These are phyloP conservation scores for Meiosimyza platycephala DNA, from an alignment of 2,888 invertebrate species.

Conservation along the genomic window DNA sequence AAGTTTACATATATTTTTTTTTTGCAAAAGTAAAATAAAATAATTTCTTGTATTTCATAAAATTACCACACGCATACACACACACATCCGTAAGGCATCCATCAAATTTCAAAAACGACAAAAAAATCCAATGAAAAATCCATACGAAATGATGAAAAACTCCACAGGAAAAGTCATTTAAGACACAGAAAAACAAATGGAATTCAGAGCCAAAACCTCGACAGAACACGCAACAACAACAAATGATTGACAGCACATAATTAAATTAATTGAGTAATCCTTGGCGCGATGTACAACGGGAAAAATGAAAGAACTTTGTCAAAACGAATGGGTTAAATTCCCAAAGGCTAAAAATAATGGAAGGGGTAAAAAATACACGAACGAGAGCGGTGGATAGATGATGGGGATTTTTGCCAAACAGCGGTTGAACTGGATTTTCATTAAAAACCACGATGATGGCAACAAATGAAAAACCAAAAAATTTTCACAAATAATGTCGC, in stretches of 20 bases:
- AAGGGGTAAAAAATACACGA: background rate
- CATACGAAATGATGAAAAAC: conserved; percentile 51
- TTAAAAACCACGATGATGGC: conserved; percentile 44
- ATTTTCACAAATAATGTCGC: conserved; percentile 37
- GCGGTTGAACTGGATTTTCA: conserved; percentile 41
- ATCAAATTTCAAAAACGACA: conserved; percentile 37
- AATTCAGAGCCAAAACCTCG: conserved; percentile 25
- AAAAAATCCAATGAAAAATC: conserved; percentile 56
- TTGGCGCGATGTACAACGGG: conserved; percentile 49
- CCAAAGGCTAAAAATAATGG: conserved; percentile 38
- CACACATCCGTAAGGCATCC: background rate
- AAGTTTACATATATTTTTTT: conserved; percentile 29
- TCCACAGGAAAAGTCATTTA: conserved; percentile 51
- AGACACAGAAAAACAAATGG: conserved; percentile 27
- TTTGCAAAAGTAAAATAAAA: conserved; percentile 19
- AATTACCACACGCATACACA: conserved; percentile 39
- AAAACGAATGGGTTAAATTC: conserved; percentile 58
- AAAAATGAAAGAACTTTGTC: conserved; percentile 33
- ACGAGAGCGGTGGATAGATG: background rate
- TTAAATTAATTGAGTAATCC: conserved; percentile 69
- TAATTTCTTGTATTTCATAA: conserved; percentile 44
- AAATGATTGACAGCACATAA: conserved; percentile 69
- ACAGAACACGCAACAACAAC: conserved; percentile 51
- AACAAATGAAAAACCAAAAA: conserved; percentile 39
- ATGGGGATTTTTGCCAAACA: background rate